These are phyloP conservation scores for Petrolisthes manimaculis DNA, from an alignment of 2,888 invertebrate genomes.

Conservation along the genomic window DNA sequence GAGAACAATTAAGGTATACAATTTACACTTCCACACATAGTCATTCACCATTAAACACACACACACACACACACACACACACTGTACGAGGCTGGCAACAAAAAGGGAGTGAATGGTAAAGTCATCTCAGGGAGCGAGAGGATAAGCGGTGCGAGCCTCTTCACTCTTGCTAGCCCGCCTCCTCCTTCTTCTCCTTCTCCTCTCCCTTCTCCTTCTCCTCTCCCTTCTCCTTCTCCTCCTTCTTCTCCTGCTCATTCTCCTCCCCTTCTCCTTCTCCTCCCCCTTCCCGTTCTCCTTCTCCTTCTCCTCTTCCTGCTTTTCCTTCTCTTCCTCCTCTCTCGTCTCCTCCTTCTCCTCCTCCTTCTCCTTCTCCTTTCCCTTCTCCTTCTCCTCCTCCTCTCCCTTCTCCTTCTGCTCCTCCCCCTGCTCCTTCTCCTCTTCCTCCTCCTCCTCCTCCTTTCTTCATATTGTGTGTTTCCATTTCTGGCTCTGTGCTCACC, in stretches of 20 bases:
- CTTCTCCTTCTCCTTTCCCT: neutral
- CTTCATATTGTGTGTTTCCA: neutral
- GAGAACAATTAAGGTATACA: too few relatives aligned
- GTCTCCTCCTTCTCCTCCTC: neutral
- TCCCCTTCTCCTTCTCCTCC: neutral
- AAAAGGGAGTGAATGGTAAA: neutral
- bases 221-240: neutral
- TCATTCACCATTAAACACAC: neutral
- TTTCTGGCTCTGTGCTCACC: neutral
- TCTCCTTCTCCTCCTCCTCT: neutral
- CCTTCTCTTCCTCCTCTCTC: neutral
- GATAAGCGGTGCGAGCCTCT: neutral
- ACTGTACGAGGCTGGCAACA: neutral
- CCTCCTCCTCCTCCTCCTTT: neutral
- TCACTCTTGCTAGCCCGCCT: neutral
- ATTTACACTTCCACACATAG: neutral
- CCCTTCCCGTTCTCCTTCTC: neutral
- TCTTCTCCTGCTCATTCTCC: neutral
- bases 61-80: neutral
- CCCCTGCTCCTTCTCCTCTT: neutral
- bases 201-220: conserved; percentile 3
- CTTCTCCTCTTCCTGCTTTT: neutral
- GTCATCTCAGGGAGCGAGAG: neutral
- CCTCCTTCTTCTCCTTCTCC: too few relatives aligned
- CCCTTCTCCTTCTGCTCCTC: neutral